phyloP scores from a whole-genome alignment of 2,113 vertebrate species.

The Corythoichthys haematopterus region DNA sequence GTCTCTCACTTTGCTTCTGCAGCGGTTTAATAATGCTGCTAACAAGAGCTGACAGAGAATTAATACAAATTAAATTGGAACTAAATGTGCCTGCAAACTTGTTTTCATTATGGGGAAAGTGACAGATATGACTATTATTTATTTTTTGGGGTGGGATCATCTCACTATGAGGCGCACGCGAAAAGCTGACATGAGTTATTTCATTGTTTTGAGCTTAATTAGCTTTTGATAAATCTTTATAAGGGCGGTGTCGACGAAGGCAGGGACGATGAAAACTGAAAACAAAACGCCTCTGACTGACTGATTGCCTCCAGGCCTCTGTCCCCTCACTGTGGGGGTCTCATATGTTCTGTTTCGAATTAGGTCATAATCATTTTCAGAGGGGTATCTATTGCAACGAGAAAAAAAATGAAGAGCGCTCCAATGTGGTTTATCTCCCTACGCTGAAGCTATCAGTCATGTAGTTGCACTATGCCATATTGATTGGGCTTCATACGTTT shows the following conservation, averaged over 20 bases:
- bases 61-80: no score
- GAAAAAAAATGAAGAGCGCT: conserved; percentile 26
- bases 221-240: conserved; percentile 52
- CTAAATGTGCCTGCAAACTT: conserved; percentile 61
- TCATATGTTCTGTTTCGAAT: conserved; percentile 54
- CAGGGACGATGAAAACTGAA: conserved; percentile 36
- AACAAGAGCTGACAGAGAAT: conserved; percentile 69
- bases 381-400: conserved; percentile 60
- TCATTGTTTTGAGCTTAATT: conserved; percentile 59
- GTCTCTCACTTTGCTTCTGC: conserved; percentile 56
- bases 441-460: conserved; percentile 46
- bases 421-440: conserved; percentile 41
- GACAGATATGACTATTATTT: conserved; percentile 34
- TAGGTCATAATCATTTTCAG: conserved; percentile 56
- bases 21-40: conserved; percentile 63
- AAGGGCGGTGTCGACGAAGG: conserved; percentile 24
- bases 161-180: conserved; percentile 42
- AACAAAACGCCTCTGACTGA: conserved; percentile 45
- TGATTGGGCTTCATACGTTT: conserved; percentile 69
- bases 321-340: conserved; percentile 18
- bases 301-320: conserved; percentile 30
- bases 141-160: no score
- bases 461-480: conserved; percentile 66
- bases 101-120: conserved; percentile 73
- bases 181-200: conserved; percentile 51